Evolutionary conservation across 2,888 invertebrate species (phyloP).

Genomic region (Loripinus fragilis): DNA sequence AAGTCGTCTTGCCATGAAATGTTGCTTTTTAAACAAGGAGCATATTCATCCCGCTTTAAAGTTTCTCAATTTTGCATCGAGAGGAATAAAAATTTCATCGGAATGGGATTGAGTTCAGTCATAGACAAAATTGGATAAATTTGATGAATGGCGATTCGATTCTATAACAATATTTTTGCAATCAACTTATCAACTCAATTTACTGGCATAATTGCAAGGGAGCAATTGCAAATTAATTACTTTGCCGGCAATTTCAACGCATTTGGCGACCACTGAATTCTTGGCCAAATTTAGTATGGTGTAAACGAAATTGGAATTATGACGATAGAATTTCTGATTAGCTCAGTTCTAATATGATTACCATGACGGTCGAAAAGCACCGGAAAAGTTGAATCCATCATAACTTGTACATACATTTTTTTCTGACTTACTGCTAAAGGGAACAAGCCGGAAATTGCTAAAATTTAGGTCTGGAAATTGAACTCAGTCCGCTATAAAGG

Average conservation of each 20-base stretch:
- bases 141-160: conserved; percentile 56
- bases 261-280: conserved; percentile 1
- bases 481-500: too few relatives aligned
- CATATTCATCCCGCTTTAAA: background rate
- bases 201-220: conserved; percentile 54
- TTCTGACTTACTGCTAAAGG: too few relatives aligned
- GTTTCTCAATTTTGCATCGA: conserved; percentile 13
- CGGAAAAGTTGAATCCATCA: too few relatives aligned
- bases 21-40: conserved; percentile 13
- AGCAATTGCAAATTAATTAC: conserved; percentile 65
- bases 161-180: conserved; percentile 66
- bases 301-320: conserved; percentile 9
- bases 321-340: conserved; percentile 15
- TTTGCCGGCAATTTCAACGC: conserved; percentile 21
- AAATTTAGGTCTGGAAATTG: too few relatives aligned
- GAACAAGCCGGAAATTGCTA: too few relatives aligned
- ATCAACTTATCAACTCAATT: conserved; percentile 62
- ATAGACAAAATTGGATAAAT: conserved; percentile 54
- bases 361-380: too few relatives aligned
- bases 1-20: background rate
- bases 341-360: conserved; percentile 13
- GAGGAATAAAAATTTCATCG: conserved; percentile 25
- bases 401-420: too few relatives aligned
- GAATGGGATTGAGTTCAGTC: conserved; percentile 46
- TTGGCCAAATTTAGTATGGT: conserved; percentile 9